Evolutionary conservation across 2,888 invertebrate genomes (phyloP).

Genomic region (Piscicola geometra): DNA sequence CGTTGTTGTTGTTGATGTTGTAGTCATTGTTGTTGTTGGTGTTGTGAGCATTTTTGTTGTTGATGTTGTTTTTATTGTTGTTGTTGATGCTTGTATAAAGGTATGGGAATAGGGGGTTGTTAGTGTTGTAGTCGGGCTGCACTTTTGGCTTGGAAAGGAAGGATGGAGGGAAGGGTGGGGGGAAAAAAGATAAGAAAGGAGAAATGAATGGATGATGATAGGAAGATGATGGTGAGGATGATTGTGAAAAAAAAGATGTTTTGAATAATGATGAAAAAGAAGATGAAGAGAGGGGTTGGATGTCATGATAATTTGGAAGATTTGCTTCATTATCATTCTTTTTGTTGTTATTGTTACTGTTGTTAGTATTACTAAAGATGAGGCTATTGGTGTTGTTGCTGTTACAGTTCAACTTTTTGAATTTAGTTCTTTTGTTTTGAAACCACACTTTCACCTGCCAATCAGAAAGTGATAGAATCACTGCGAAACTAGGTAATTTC

Average conservation of each 20-base stretch:
- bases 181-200: neutral
- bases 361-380: conserved; percentile 6
- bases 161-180: neutral
- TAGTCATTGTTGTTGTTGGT: neutral
- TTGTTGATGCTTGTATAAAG: neutral
- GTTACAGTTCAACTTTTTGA: conserved; percentile 62
- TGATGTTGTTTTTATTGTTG: neutral
- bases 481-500: too few species aligned
- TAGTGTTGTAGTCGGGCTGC: neutral
- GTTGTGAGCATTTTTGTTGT: neutral
- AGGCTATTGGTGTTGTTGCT: neutral
- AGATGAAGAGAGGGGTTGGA: neutral
- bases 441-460: conserved; percentile 54
- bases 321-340: neutral
- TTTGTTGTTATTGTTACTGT: conserved; percentile 15
- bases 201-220: neutral
- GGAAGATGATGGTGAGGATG: conserved; percentile 9
- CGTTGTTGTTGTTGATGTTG: neutral
- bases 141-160: neutral
- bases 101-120: neutral
- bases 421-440: conserved; percentile 71
- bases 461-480: too few species aligned
- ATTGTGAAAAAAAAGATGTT: neutral
- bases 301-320: neutral
- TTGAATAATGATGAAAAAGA: conserved; percentile 11